Evolutionary conservation across 2,888 invertebrate genomes (phyloP), one percentile per base, ranked within the genome.

Genomic region (Rambutsinella grinnellia): DNA sequence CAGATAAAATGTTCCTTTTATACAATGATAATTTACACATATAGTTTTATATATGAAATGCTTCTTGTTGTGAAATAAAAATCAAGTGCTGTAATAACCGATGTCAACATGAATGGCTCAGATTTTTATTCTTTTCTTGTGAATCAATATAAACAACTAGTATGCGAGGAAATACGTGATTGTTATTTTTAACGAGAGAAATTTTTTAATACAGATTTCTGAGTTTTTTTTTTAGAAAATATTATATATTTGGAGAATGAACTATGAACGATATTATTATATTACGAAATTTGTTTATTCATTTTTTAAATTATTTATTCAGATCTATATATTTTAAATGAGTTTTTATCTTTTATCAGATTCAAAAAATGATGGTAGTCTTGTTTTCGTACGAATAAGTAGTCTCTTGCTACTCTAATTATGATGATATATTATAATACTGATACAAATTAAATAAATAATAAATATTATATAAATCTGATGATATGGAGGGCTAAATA

Each of bases 221-320:
- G n/a, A n/a, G n/a, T n/a, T n/a, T n/a, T n/a, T n/a, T n/a, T 36
- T 36, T 13, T 8, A 36, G 13, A 13, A 36, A 13, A 36, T 36
- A 36, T 36, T 36, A 36, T 36, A 36, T 8, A n/a, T n/a, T n/a
- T n/a, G n/a, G n/a, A n/a, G n/a, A n/a, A n/a, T n/a, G n/a, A n/a
- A n/a, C n/a, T n/a, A 36, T 36, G 36, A 36, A 57, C 26, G 57
- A 28, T n/a, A 27, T 57, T n/a, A n/a, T n/a, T n/a, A n/a, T n/a
- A n/a, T n/a, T n/a, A n/a, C n/a, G 46, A 61, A 66, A 60, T 67
- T 74, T 74, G 63, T 67, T 74, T 74, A 74, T 66, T 60, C 53
- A 60, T 74, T 57, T 57, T 57, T 57, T 57, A n/a, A n/a, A n/a
- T n/a, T 57, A 57, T 57, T 57, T 57, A 57, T 57, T 57, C 57